A percentile compares a stretch with the other conserved stretches of the same genome.
Conservation (phyloP, 1,140 invertebrate genomes). For the Coptotermes formosanus region DNA sequence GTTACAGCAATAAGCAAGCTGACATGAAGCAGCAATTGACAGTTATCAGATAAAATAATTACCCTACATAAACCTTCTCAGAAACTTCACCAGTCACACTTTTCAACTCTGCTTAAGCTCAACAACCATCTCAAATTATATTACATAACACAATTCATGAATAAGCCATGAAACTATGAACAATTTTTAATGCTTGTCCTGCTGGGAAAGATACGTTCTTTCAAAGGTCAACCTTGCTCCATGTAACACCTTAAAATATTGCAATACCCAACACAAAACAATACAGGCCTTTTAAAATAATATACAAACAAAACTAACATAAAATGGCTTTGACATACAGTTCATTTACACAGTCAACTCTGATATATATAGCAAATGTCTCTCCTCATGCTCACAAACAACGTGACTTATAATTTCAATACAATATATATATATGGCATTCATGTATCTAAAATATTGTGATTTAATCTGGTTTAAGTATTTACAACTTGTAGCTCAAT, state of each 20-base stretch:
- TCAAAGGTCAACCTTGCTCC: background rate
- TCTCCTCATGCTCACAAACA: conserved; percentile 4
- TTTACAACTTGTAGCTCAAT: background rate
- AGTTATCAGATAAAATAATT: too few relatives aligned
- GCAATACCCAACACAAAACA: background rate
- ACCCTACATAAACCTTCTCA: background rate
- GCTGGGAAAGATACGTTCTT: background rate
- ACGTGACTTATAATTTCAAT: background rate
- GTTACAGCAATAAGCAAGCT: too few relatives aligned
- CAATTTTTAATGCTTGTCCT: background rate
- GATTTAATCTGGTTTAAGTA: background rate
- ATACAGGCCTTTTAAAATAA: background rate
- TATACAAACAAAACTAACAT: background rate
- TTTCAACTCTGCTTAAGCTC: background rate
- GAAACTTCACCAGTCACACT: background rate
- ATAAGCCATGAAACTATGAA: background rate
- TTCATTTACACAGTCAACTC: background rate
- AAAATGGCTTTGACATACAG: conserved; percentile 10
- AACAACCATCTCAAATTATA: background rate
- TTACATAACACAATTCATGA: background rate
- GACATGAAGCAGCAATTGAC: too few relatives aligned
- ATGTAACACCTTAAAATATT: conserved; percentile 1
- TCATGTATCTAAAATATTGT: conserved; percentile 17
- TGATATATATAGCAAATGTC: background rate
- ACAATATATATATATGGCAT: background rate